A percentile compares a stretch with the other conserved stretches of the same genome.
Evolutionary conservation across 2,888 invertebrate genomes (phyloP).

Genomic region (Drosophila lutescens): DNA sequence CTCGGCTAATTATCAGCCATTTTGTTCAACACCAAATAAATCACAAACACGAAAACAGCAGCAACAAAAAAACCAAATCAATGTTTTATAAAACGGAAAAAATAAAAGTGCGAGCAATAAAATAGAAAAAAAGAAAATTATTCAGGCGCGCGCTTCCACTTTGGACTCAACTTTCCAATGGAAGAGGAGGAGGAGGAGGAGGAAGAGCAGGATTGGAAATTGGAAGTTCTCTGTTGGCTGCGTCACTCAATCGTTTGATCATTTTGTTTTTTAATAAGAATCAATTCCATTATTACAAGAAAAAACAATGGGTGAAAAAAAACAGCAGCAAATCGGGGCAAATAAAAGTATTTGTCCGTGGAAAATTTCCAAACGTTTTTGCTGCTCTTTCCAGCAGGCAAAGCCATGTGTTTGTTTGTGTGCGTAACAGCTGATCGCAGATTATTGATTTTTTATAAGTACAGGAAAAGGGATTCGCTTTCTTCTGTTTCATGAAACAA

Average conservation of each 20-base stretch:
- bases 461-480: not conserved
- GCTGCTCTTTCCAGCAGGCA: constrained; percentile 31
- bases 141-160: constrained; percentile 57
- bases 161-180: constrained; percentile 62
- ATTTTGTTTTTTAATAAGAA: constrained; percentile 5
- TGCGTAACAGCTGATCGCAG: constrained; percentile 68
- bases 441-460: constrained; percentile 51
- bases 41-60: constrained; percentile 49
- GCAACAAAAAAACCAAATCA: constrained; percentile 41
- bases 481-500: constrained; percentile 3
- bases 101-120: constrained; percentile 5
- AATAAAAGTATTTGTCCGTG: constrained; percentile 57
- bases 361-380: constrained; percentile 68
- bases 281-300: not conserved
- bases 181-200: not conserved
- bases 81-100: constrained; percentile 6
- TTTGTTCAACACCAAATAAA: constrained; percentile 65
- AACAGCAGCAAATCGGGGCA: not conserved
- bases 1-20: constrained; percentile 54
- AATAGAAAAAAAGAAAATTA: constrained; percentile 17
- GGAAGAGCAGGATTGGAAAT: constrained; percentile 3
- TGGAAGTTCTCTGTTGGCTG: constrained; percentile 2
- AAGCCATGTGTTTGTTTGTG: constrained; percentile 33
- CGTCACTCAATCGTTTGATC: constrained; percentile 13
- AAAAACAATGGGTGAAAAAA: not conserved